Evolutionary conservation across 2,113 vertebrate genomes (phyloP).

Genomic region (Columba livia): DNA sequence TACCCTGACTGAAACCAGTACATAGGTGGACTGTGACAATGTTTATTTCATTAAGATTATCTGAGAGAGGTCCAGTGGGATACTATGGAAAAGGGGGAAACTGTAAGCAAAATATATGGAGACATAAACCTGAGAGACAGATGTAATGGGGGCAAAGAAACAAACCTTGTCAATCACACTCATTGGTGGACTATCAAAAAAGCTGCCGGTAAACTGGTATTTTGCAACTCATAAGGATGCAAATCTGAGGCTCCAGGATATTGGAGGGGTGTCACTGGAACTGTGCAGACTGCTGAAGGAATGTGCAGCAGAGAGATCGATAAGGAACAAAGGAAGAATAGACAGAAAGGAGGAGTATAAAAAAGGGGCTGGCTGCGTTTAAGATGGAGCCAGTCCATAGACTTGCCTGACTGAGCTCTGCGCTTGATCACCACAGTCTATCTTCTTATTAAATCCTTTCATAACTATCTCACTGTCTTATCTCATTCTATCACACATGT

Average conservation of each 20-base stretch:
- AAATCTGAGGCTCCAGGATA: too few species aligned
- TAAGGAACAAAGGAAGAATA: neutral
- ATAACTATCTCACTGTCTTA: neutral
- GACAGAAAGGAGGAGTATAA: neutral
- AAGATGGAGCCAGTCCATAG: too few species aligned
- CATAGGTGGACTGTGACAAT: neutral
- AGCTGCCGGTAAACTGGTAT: neutral
- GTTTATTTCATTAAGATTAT: neutral
- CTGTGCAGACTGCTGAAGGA: neutral
- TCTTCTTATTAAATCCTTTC: neutral
- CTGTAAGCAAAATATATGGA: neutral
- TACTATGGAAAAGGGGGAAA: neutral
- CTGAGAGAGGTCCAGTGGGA: neutral
- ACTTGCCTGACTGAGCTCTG: too few species aligned
- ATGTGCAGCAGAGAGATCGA: rapidly evolving
- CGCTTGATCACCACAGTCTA: neutral
- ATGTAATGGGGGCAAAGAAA: neutral
- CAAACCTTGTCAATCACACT: neutral
- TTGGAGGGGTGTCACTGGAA: neutral
- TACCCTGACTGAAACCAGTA: too few species aligned
- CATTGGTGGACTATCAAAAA: neutral
- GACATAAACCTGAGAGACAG: neutral
- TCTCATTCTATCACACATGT: neutral
- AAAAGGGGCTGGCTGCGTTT: too few species aligned
- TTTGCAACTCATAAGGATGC: neutral